Evolutionary conservation across 1,140 invertebrate genomes (phyloP).

Genomic region (Tetragonula clypearis): DNA sequence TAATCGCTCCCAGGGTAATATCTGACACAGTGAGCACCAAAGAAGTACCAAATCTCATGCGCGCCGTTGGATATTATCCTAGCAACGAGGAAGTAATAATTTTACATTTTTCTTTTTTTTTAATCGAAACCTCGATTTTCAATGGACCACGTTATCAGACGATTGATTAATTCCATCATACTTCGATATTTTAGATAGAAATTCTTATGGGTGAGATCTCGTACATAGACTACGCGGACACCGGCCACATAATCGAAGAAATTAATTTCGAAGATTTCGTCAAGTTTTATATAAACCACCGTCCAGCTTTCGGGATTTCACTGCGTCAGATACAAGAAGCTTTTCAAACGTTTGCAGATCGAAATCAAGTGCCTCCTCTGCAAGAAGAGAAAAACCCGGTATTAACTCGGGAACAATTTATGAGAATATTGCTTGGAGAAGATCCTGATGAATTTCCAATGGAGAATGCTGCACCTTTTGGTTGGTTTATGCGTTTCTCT

Average conservation of each 20-base stretch:
- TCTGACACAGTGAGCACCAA: conserved; percentile 83
- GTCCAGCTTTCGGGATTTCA: conserved; percentile 83
- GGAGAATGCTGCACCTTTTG: conserved; percentile 4
- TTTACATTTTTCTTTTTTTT: background rate
- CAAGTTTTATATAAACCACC: conserved; percentile 88
- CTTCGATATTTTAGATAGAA: conserved; percentile 82
- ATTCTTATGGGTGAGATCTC: conserved; percentile 86
- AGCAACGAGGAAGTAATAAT: conserved; percentile 86
- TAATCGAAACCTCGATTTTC: background rate
- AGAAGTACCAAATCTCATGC: conserved; percentile 87
- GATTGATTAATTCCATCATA: background rate
- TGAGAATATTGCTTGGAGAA: conserved; percentile 60
- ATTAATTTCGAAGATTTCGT: conserved; percentile 88
- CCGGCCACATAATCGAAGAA: conserved; percentile 80
- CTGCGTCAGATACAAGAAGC: conserved; percentile 68
- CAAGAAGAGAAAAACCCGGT: conserved; percentile 56
- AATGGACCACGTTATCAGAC: too few relatives aligned
- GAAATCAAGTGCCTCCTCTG: background rate
- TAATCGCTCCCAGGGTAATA: conserved; percentile 82
- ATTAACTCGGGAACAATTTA: conserved; percentile 60
- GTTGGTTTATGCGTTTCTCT: conserved; percentile 5
- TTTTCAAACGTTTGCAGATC: conserved; percentile 60
- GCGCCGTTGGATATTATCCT: conserved; percentile 88
- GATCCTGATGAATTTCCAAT: background rate
- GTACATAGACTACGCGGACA: conserved; percentile 83